These are phyloP conservation scores for Chaetodon auriga DNA, from an alignment of 2,113 vertebrate genomes.

Conservation along the genomic window DNA sequence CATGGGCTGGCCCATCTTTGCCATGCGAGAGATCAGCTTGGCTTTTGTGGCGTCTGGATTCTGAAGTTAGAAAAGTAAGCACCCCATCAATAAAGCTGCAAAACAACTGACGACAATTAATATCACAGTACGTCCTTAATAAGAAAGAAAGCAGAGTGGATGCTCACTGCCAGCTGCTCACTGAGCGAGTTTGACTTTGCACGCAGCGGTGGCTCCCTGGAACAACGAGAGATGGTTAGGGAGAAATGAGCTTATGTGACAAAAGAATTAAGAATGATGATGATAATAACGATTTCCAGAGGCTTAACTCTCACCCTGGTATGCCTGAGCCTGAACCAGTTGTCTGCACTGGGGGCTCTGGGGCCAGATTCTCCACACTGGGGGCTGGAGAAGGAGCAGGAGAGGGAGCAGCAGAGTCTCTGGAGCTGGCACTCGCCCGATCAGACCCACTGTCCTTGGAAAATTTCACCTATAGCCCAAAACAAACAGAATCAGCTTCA, in stretches of 20 bases:
- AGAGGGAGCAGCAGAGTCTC: constrained; percentile 89
- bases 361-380: constrained; percentile 82
- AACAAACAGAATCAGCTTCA: background rate
- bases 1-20: constrained; percentile 99
- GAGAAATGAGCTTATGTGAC: background rate
- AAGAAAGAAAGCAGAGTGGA: background rate
- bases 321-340: constrained; percentile 81
- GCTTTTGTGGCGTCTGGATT: constrained; percentile 94
- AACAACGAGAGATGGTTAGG: background rate
- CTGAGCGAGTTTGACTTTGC: constrained; percentile 93
- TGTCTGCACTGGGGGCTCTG: constrained; percentile 79
- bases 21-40: constrained; percentile 98
- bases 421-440: constrained; percentile 84
- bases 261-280: background rate
- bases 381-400: constrained; percentile 90
- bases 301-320: constrained; percentile 83
- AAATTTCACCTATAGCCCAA: constrained; percentile 88
- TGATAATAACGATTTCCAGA: background rate
- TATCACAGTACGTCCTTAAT: background rate
- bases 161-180: constrained; percentile 90
- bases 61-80: constrained; percentile 71
- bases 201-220: constrained; percentile 89
- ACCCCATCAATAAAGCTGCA: background rate
- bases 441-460: constrained; percentile 87
- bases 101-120: background rate